Conservation (phyloP, 2,113 vertebrate genomes). For the Dermatemys mawii region DNA sequence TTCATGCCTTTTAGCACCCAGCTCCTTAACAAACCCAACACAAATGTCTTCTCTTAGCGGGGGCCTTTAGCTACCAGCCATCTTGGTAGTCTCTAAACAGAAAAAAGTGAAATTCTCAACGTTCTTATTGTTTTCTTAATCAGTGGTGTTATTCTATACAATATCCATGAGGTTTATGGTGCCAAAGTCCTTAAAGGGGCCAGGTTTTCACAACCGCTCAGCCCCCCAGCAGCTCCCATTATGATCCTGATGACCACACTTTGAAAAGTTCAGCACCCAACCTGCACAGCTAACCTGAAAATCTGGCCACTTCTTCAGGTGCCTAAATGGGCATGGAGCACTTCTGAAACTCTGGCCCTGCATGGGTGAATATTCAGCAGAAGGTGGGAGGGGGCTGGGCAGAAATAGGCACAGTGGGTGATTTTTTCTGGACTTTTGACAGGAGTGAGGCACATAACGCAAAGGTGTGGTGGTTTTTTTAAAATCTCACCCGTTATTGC, state of each 20-base stretch:
- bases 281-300: neutral
- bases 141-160: neutral
- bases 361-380: neutral
- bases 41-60: rapidly evolving
- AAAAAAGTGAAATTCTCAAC: neutral
- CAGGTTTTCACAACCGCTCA: constrained; percentile 1
- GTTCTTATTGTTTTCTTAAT: neutral
- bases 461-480: rapidly evolving
- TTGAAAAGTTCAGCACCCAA: neutral
- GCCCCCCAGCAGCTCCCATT: neutral
- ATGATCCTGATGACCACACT: neutral
- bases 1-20: neutral
- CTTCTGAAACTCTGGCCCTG: neutral
- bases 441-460: neutral
- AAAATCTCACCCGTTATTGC: neutral
- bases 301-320: neutral
- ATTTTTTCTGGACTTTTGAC: neutral
- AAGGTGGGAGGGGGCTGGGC: neutral
- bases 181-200: neutral
- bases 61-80: rapidly evolving
- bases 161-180: neutral
- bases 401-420: neutral
- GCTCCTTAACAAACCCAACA: neutral
- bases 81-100: rapidly evolving
- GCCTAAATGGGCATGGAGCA: neutral